phyloP scores from a whole-genome alignment of 2,113 vertebrate species.

The Psephotus haematonotus region DNA sequence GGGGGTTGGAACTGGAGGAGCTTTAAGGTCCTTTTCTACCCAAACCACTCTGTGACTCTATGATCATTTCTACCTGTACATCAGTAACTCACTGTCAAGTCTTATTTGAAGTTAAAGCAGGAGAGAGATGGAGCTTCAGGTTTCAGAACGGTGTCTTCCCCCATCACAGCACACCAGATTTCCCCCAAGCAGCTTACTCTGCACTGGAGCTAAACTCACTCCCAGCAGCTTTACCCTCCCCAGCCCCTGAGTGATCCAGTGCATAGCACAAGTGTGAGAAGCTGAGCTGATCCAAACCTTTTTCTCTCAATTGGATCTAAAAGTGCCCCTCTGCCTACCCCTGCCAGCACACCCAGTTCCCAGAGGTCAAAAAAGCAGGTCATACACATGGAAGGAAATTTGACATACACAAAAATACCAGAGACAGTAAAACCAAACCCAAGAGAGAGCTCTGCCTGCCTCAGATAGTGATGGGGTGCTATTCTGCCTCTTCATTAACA shows the following conservation, averaged over 20 bases:
- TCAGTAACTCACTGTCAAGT: not conserved
- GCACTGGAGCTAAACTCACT: not conserved
- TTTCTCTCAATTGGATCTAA: not conserved
- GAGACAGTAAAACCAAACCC: not conserved
- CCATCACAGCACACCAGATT: not conserved
- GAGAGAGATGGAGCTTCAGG: not conserved
- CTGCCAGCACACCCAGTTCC: not conserved
- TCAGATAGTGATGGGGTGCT: not conserved
- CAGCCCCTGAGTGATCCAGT: not conserved
- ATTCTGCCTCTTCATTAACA: not conserved
- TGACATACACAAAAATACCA: not conserved
- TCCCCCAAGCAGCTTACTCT: not conserved
- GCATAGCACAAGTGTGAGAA: not conserved
- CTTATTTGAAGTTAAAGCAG: not conserved
- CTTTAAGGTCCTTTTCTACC: not conserved
- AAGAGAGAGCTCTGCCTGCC: not conserved
- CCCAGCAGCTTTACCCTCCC: not conserved
- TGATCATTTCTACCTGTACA: not conserved
- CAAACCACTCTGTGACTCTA: not conserved
- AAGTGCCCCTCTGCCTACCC: not conserved
- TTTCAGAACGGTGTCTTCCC: not conserved
- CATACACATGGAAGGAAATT: not conserved
- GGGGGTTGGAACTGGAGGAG: not conserved
- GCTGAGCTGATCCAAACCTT: not conserved
- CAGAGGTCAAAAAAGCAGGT: not conserved